Evolutionary conservation across 1,140 invertebrate species (phyloP).

Genomic region (Drosophila gunungcola): DNA sequence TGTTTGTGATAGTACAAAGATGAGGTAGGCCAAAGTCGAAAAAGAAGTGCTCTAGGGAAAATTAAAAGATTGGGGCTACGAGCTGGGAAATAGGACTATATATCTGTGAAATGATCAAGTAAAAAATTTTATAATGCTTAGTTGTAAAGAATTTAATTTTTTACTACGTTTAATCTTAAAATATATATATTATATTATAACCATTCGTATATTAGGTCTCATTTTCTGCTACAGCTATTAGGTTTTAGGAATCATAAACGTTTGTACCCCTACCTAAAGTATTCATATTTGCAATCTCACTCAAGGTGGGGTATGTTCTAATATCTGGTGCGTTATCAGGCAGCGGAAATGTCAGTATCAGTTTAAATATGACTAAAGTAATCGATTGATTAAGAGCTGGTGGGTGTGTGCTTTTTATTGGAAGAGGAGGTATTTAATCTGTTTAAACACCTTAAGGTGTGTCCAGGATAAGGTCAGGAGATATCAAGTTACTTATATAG

Average conservation of each 20-base stretch:
- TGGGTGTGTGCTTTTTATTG: conserved; percentile 35
- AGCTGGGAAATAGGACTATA: not conserved
- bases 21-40: not conserved
- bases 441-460: conserved; percentile 28
- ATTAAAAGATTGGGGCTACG: not conserved
- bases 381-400: conserved; percentile 55
- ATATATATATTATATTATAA: too few species aligned
- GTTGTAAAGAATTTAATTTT: too few species aligned
- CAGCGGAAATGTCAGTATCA: conserved; percentile 62
- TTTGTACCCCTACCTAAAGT: not conserved
- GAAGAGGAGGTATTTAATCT: conserved; percentile 2
- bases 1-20: too few species aligned
- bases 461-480: not conserved
- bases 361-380: conserved; percentile 48
- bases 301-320: conserved; percentile 2
- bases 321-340: conserved; percentile 44
- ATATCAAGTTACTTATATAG: conserved; percentile 23
- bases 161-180: too few species aligned
- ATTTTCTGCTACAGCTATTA: too few species aligned
- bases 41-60: not conserved
- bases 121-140: too few species aligned
- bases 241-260: not conserved
- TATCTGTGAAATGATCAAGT: too few species aligned
- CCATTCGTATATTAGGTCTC: too few species aligned
- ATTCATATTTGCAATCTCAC: not conserved